Base-by-base conservation (phyloP, 2,797 vertebrate species). In the Galaxias olidus region DNA sequence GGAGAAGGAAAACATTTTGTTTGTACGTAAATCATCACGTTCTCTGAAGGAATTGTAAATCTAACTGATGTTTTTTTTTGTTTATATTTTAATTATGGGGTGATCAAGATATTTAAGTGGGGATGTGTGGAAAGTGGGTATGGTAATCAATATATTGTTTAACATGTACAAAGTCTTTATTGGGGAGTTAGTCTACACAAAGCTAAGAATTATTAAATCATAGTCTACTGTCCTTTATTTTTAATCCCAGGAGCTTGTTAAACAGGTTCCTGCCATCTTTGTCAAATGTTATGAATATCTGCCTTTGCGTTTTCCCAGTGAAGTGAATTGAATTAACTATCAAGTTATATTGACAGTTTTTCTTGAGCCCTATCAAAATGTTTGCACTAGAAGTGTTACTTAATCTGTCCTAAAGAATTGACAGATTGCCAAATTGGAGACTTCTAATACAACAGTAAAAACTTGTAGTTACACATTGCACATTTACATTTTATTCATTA, bases 61-160 rank as follows among this genome's bases (percentile, higher is more conserved):
- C 2, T 18, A 65, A 60, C 48, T 43, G 40, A 45, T 71, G 60
- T 14, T 59, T 69, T 63, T 62, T 71, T 30, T 40, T 53, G 64
- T 44, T 71, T 69, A 82, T 71, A 61, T 77, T 82, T 79, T 62
- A 44, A 55, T 77, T 45, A 62, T 80, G 10, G 61, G n/a, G 65
- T 63, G 49, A 41, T 75, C 11, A 77, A 52, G 15, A 47, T 72
- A 74, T 84, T 81, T 75, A 80, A 75, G 46, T 63, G 49, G 45
- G 61, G n/a, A 51, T 66, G 30, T 51, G 57, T 59, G 68, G 51
- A 47, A 51, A 60, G 44, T 71, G 41, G 62, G 50, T 18, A 48
- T 20, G 1, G 6, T 4, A 54, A 62, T 50, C 58, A 60, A 54
- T 40, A 54, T 40, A 59, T 30, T 30, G 30, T 30, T 54, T 51